Evolutionary conservation across 2,113 vertebrate species (phyloP), one percentile per base, ranked within the genome.

Genomic region (Carassius carassius): DNA sequence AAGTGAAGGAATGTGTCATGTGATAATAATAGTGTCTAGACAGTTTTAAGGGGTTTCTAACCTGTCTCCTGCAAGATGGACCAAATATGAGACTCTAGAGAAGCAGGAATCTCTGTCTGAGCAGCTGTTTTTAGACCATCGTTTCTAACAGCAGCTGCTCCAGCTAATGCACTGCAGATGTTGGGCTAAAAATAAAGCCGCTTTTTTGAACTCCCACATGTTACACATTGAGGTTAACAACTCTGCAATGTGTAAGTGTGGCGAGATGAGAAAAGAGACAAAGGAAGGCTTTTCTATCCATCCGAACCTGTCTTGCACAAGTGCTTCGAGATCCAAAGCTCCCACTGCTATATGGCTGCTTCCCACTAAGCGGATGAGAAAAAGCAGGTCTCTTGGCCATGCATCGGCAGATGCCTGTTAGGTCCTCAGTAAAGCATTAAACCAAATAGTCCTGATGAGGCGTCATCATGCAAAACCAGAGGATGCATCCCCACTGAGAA

Each of bases 291-390:
- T 86, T 83, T 81, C 77, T 77, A 62, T 85, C 78, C 83, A 65
- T 81, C 82, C 89, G 69, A 91, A 89, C 88, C 86, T 87, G 84
- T 72, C 89, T 78, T 86, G 56, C 47, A 65, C 23, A 82, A 81
- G 78, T 86, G 86, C 32, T 80, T 84, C 88, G 83, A 89, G 90
- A 94, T 94, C 93, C 94, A 93, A 95, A 94, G 91, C 94, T 94
- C 94, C 94, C 92, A 91, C 91, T 91, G 93, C 90, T 93, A 85
- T 78, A 88, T 87, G 92, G 92, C 86, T 90, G 90, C 51, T 78
- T 84, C 85, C 91, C 90, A 92, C 89, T 87, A 91, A 92, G 90
- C 86, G 44, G 86, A 90, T 91, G 87, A 88, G 65, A 87, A 56
- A 88, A 82, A 87, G 87, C 44, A 76, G 29, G 79, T 90, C 92